A percentile compares a stretch with the other conserved stretches of the same genome.
These are phyloP conservation scores for Tryphoninae sp. DNA, from an alignment of 2,888 invertebrate species.

Conservation along the genomic window DNA sequence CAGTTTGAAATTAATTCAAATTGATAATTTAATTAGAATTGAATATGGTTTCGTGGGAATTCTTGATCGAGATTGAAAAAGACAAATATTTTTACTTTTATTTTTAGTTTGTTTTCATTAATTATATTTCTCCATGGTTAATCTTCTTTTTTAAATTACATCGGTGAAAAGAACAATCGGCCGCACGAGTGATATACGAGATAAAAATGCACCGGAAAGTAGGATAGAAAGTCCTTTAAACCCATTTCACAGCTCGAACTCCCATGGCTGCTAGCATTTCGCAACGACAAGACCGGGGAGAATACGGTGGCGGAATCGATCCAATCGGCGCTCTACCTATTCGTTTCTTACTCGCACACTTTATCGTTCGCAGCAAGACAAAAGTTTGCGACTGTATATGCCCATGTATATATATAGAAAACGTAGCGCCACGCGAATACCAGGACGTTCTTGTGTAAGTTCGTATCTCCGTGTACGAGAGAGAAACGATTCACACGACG, in stretches of 20 bases:
- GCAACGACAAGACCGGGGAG: conserved; percentile 14
- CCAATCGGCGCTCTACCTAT: conserved; percentile 28
- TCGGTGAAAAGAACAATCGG: conserved; percentile 26
- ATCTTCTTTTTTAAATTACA: too few species aligned
- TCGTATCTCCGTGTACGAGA: conserved; percentile 18
- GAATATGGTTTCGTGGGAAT: too few species aligned
- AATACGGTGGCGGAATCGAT: conserved; percentile 44
- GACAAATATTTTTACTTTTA: not conserved
- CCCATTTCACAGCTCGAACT: conserved; percentile 33
- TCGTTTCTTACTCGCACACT: conserved; percentile 19
- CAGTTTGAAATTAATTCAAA: too few species aligned
- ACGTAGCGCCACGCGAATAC: not conserved
- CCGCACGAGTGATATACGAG: conserved; percentile 21
- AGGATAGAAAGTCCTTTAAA: conserved; percentile 41
- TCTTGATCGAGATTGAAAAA: too few species aligned
- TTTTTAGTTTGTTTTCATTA: not conserved
- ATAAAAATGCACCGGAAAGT: conserved; percentile 33
- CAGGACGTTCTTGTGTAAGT: not conserved
- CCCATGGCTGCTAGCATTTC: conserved; percentile 33
- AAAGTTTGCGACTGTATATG: conserved; percentile 27
- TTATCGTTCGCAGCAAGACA: conserved; percentile 9
- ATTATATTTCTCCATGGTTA: not conserved
- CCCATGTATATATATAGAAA: not conserved
- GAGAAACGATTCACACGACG: conserved; percentile 42
- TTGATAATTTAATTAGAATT: too few species aligned